phyloP scores from a whole-genome alignment of 2,797 vertebrate genomes.

The Heterohyrax brucei region DNA sequence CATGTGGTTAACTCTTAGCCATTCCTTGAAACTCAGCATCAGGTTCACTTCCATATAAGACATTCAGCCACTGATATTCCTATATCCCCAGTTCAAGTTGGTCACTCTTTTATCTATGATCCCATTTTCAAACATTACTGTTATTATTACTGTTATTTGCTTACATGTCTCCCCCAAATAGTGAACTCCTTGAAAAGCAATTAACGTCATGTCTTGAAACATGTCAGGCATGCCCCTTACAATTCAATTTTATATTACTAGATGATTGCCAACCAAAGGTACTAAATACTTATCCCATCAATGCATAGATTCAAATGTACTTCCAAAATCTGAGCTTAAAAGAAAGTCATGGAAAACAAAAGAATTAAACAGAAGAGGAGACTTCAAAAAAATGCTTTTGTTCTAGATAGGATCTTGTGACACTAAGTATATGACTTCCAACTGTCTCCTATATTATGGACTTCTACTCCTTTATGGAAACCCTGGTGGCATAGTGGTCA shows the following conservation, averaged over 20 bases:
- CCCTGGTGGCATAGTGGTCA: no score
- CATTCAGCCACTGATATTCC: neutral
- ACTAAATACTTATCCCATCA: constrained; percentile 62
- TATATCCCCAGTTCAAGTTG: neutral
- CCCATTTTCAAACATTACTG: constrained; percentile 48
- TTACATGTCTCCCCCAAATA: constrained; percentile 38
- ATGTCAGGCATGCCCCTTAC: neutral
- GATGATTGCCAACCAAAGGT: constrained; percentile 4
- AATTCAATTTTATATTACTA: constrained; percentile 57
- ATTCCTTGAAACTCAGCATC: constrained; percentile 27
- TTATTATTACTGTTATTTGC: constrained; percentile 33
- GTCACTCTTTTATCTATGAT: constrained; percentile 32
- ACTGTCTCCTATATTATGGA: neutral
- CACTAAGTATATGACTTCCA: neutral
- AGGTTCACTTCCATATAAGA: constrained; percentile 21
- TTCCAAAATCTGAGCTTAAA: constrained; percentile 33
- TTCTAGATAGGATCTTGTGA: constrained; percentile 22
- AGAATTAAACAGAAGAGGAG: constrained; percentile 52
- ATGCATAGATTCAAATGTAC: constrained; percentile 41
- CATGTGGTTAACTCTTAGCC: neutral
- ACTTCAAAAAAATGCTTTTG: constrained; percentile 17
- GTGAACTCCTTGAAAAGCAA: constrained; percentile 38
- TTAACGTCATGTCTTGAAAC: constrained; percentile 41
- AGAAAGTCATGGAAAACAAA: constrained; percentile 9
- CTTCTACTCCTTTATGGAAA: neutral